Base-by-base conservation (phyloP, 2,888 invertebrate genomes). In the Nomada hirtipes region DNA sequence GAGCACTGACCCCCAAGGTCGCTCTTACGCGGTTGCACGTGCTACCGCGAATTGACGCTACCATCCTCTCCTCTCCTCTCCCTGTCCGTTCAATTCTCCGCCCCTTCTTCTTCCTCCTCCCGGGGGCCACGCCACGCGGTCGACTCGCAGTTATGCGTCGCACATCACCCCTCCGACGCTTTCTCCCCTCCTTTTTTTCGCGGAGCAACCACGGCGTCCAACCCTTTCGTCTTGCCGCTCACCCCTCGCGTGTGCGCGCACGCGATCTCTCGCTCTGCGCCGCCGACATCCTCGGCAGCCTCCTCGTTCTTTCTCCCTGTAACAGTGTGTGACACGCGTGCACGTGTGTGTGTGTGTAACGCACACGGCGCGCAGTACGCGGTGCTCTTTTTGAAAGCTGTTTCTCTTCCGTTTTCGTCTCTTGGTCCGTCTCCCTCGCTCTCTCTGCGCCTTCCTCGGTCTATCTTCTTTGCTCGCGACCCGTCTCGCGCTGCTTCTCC, bases 1-100 rank as follows among this genome's bases (percentile, higher is more conserved):
- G 90, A 90, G 88, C 91, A 89, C 89, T 90, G 92, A 91, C 92
- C 91, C 83, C 89, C 92, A 92, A 92, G 92, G 92, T 92, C 92
- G 91, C 89, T 89, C 88, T 92, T 92, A 91, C 91, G 90, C 90
- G 90, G 89, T 88, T 90, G 89, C 92, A 92, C 92, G 92, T 92
- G 92, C 91, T 90, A 86, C 87, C 87, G 84, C 86, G 89, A 89
- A 90, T 91, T 87, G 88, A 87, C 90, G 90, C 81, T 86, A 83
- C 69, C 76, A 63, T 63, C 59, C 79, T 53, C 63, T 15, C 52
- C 64, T 4, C 42, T 18, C 55, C 75, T 29, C 4, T 29, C 59
- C 64, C 18, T 15, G 55, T 57, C 23, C 18, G 47, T 47, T 18
- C 20, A 18, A 70, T 26, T 20, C 61, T 59, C 63, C 70, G 60